These are phyloP conservation scores for Dasypus novemcinctus DNA, from an alignment of 2,113 vertebrate species.

Conservation along the genomic window DNA sequence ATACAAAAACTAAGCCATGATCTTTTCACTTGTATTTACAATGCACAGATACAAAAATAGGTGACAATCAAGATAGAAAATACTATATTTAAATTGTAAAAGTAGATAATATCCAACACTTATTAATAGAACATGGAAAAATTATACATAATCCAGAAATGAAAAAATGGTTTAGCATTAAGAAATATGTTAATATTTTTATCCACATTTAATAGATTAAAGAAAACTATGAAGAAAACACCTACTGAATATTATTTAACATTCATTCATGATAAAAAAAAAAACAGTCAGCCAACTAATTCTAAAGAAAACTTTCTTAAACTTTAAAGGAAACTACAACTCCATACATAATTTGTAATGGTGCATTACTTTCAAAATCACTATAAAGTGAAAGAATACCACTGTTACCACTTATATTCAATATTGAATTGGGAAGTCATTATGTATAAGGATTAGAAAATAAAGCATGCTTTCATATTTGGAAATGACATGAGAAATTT, in stretches of 20 bases:
- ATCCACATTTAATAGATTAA: not conserved
- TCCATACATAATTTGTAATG: not conserved
- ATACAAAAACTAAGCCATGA: not conserved
- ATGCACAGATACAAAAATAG: not conserved
- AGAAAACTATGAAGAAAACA: not conserved
- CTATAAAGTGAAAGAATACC: not conserved
- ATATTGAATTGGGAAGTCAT: not conserved
- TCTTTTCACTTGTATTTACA: not conserved
- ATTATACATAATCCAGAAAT: not conserved
- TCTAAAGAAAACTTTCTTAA: not conserved
- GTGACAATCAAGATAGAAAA: not conserved
- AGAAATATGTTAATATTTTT: not conserved
- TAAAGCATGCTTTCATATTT: not conserved
- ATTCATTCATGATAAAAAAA: not conserved
- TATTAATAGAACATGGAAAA: not conserved
- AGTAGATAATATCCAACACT: not conserved
- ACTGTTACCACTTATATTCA: not conserved
- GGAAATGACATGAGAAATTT: not conserved
- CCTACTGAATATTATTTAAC: not conserved
- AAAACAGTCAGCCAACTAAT: not conserved
- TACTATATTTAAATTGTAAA: not conserved
- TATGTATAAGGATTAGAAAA: not conserved
- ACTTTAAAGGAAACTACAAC: not conserved
- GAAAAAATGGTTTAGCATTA: not conserved
- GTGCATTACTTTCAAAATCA: not conserved